Evolutionary conservation across 2,888 invertebrate genomes (phyloP), one percentile per base, ranked within the genome.

Genomic region (Athalia circularis): DNA sequence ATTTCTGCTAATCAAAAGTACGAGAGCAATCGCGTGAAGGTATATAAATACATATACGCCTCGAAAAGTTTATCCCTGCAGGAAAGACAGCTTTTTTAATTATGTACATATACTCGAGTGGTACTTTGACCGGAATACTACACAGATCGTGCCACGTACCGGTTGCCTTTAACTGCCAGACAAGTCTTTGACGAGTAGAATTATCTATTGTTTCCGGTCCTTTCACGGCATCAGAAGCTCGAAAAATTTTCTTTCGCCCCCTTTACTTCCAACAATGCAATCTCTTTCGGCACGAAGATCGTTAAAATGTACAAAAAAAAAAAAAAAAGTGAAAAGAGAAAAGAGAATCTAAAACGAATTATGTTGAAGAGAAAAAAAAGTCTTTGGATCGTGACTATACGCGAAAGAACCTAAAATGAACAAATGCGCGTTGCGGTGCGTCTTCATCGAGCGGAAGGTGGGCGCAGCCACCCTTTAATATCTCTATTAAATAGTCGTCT

Each of bases 401-500:
- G 29, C 29, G 29, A 29, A 2, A 8, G 43, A 43, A 43, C 43
- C 6, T 50, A 72, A 57, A 45, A 13, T 9, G n/a, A 15, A 5
- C 9, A 70, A 54, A 70, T 45, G 43, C 29, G 29, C 68, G 54
- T 29, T 29, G 29, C 52, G 29, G 52, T 15, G 15, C 15, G 47
- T 72, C 62, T 48, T 75, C 43, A 50, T 62, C 75, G 0, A 13
- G 15, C 52, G 2, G 29, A 29, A 29, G 2, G 29, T 29, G 29
- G 29, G 29, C 29, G 45, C 61, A 13, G 15, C 13, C 61, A 61
- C 68, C 54, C 54, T 15, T 15, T 74, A 52, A 74, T 61, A 59
- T 74, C 74, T 74, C 74, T 74, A 74, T 74, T 43, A 74, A 61
- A 74, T 61, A 61, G 61, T 61, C 74, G 7, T 74, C 48, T 47